phyloP scores from a whole-genome alignment of 2,797 vertebrate species.

The Epinephelus coioides region DNA sequence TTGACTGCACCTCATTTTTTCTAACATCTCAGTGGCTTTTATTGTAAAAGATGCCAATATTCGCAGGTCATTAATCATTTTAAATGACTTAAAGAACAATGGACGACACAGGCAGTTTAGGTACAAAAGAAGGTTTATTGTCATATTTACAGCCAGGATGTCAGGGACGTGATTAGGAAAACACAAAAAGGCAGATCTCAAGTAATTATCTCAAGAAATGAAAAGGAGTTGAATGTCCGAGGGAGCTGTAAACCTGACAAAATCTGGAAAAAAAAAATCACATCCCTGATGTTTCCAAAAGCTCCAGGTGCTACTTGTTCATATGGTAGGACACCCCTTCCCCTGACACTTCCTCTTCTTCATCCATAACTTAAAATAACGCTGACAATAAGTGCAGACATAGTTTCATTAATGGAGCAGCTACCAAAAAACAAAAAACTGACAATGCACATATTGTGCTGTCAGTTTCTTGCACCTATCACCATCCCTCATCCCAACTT shows the following conservation, averaged over 20 bases:
- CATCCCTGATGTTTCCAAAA: conserved; percentile 39
- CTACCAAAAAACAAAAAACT: not conserved
- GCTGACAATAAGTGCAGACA: conserved; percentile 42
- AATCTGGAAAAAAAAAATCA: conserved; percentile 28
- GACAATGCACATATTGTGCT: not conserved
- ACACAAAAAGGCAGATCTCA: conserved; percentile 54
- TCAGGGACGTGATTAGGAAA: conserved; percentile 46
- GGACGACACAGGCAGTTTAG: conserved; percentile 5
- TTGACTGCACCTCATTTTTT: not conserved
- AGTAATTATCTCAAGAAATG: conserved; percentile 34
- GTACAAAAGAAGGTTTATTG: conserved; percentile 80
- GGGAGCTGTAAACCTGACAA: conserved; percentile 43
- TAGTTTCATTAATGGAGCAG: conserved; percentile 27
- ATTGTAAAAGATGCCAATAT: too few species aligned
- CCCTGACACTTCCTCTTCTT: conserved; percentile 21
- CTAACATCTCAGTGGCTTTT: not conserved
- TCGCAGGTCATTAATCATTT: not conserved
- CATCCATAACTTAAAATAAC: conserved; percentile 38
- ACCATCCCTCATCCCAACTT: not conserved
- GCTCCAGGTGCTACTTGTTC: conserved; percentile 37
- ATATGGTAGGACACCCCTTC: not conserved
- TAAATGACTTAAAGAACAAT: conserved; percentile 4
- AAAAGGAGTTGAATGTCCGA: conserved; percentile 25
- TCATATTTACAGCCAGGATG: conserved; percentile 79
- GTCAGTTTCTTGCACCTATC: conserved; percentile 16